Base-by-base conservation (phyloP, 2,888 invertebrate species). In the Palloptera scutellata region DNA sequence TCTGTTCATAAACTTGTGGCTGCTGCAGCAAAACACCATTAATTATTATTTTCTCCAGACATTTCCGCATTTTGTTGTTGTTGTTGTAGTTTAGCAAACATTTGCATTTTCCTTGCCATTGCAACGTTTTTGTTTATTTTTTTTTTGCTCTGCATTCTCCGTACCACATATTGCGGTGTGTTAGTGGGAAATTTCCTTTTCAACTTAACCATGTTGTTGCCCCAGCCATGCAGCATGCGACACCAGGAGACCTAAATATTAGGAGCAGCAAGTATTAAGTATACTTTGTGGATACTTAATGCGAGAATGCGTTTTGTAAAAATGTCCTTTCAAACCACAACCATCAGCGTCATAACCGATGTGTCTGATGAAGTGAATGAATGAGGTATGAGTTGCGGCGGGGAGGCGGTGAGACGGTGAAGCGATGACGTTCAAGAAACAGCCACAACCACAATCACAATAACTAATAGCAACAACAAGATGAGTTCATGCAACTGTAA, bases 41-140 rank as follows among this genome's bases (percentile, higher is more conserved):
- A 66, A 66, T 66, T 60, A 66, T 66, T 61, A 59, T 53, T 54
- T 66, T 53, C 30, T 30, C 17, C 61, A 53, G 60, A 60, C 65
- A 66, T 61, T 66, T 66, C 60, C 65, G 65, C 17, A 45, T 30
- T 53, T 19, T 15, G 53, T n/a, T n/a, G n/a, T n/a, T n/a, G n/a
- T n/a, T n/a, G n/a, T n/a, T n/a, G n/a, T n/a, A n/a, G n/a, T 62
- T 13, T 17, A 13, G 4, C n/a, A 17, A 52, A 59, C 52, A 64
- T 64, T 64, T 64, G 59, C 64, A 64, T 57, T 51, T 48, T 48
- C 48, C 48, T 48, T 13, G 48, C 5, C 48, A 15, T 11, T 15
- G n/a, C 11, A 5, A 48, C n/a, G 15, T 15, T 48, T 48, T n/a
- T n/a, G n/a, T n/a, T n/a, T n/a, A n/a, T n/a, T n/a, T n/a, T n/a